Conservation (phyloP, 2,888 invertebrate genomes). For the Agrotis segetum region DNA sequence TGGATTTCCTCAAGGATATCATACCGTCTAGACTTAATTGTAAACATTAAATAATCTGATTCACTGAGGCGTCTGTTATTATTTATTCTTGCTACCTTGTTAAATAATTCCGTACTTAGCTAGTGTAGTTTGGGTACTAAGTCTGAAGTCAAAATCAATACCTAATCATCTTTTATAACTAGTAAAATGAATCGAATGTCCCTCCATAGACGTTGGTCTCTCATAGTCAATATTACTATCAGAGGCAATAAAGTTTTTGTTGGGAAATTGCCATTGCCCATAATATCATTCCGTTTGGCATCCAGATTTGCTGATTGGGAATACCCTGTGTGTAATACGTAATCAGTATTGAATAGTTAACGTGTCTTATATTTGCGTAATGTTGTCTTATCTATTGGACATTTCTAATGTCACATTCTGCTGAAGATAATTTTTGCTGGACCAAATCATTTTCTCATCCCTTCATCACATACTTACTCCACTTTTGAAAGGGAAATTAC, state of each 20-base stretch:
- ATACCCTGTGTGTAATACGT: conserved; percentile 1
- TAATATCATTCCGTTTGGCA: conserved; percentile 28
- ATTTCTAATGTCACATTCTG: not conserved
- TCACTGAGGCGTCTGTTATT: not conserved
- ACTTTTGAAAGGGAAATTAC: not conserved
- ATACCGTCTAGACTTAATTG: not conserved
- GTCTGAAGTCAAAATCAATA: conserved; percentile 23
- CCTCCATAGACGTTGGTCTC: not conserved
- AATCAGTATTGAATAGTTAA: conserved; percentile 4
- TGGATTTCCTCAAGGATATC: conserved; percentile 16
- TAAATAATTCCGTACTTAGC: conserved; percentile 3
- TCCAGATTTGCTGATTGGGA: conserved; percentile 19
- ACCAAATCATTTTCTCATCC: not conserved
- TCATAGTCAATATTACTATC: not conserved
- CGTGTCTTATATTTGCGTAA: conserved; percentile 5
- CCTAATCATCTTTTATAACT: conserved; percentile 12
- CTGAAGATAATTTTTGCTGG: not conserved
- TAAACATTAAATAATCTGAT: not conserved
- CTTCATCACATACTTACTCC: not conserved
- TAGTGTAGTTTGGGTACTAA: conserved; percentile 6
- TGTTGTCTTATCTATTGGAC: not conserved
- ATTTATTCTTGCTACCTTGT: not conserved
- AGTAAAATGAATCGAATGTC: conserved; percentile 7
- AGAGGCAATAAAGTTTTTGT: conserved; percentile 16
- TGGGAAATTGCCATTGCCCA: conserved; percentile 30